Conservation (phyloP, 2,888 invertebrate species). For the Prosapia bicincta region DNA sequence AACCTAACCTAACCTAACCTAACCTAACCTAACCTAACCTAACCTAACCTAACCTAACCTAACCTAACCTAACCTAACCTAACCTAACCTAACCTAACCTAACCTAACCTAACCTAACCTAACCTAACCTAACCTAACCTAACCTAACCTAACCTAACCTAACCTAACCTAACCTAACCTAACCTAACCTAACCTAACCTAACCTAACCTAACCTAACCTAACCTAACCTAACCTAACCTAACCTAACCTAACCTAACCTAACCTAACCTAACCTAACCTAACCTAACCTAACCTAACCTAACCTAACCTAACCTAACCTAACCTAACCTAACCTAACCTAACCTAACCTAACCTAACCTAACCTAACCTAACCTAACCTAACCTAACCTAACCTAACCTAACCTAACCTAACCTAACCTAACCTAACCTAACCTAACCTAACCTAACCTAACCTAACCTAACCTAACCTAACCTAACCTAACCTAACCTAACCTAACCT, state of each 20-base stretch:
- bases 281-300: background rate
- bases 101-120: too few relatives aligned
- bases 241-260: background rate
- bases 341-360: background rate
- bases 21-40: too few relatives aligned
- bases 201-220: background rate
- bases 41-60: too few relatives aligned
- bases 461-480: too few relatives aligned
- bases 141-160: background rate
- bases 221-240: background rate
- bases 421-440: constrained; percentile 2
- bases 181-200: background rate
- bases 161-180: background rate
- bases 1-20: too few relatives aligned
- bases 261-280: background rate
- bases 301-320: background rate
- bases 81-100: too few relatives aligned
- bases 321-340: background rate
- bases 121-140: constrained; percentile 3
- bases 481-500: background rate
- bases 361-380: background rate
- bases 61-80: too few relatives aligned
- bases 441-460: constrained; percentile 5
- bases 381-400: background rate
- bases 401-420: background rate